Base-by-base conservation (phyloP, 2,888 invertebrate species). In the Zygothrica quintamaculata region DNA sequence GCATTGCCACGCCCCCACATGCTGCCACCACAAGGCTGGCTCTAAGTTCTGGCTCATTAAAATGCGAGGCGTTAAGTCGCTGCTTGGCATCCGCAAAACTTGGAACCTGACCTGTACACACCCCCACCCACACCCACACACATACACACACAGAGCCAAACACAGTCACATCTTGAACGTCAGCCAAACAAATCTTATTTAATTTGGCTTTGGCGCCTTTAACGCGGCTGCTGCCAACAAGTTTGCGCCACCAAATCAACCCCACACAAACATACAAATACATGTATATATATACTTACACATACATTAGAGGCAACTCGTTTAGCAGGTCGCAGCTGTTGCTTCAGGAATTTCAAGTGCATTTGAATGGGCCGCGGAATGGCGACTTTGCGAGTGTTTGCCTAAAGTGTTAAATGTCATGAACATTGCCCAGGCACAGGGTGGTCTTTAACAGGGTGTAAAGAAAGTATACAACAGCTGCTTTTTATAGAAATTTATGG, bases 121-220 rank as follows among this genome's bases (percentile, higher is more conserved):
- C 48, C 25, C 47, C 34, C 34, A 47, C 13, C n/a, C 29, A 50
- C 47, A 25, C 50, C 36, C 34, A 11, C 26, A 29, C 37, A 34
- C 37, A 12, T 36, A 4, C 15, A 8, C 15, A 52, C 33, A 52
- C 18, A 22, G 18, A 3, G 3, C 2, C 18, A 22, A 5, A 3
- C 15, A 42, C 33, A 64, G 74, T 56, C 57, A 62, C 67, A 77
- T 69, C 71, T 74, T 80, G 76, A 72, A 75, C 64, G 78, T 65
- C 73, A 80, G 81, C 78, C 87, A 82, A 82, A 82, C 87, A 82
- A 87, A 82, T 82, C 87, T 82, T 82, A 82, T 84, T 82, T 82
- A 82, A 82, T 82, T 82, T 82, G 87, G 77, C 77, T 82, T 86
- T 77, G 84, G 66, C 77, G 81, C 68, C 67, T 81, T 65, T 65